A percentile compares a stretch with the other conserved stretches of the same genome.
phyloP scores from a whole-genome alignment of 2,797 vertebrate species.

The Chrosomus eos region DNA sequence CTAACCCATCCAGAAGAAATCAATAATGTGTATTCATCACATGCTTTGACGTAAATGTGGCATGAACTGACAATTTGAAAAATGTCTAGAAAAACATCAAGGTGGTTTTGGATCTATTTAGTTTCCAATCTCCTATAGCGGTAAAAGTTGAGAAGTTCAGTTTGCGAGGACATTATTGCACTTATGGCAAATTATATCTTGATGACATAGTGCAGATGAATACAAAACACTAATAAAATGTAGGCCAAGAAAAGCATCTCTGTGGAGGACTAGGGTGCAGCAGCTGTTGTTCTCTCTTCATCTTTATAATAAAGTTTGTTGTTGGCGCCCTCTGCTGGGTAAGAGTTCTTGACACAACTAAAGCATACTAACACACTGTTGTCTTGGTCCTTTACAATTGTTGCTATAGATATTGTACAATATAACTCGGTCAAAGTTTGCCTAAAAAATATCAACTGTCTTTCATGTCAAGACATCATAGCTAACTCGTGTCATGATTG shows the following conservation, averaged over 20 bases:
- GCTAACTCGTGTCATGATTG: not conserved
- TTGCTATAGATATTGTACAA: not conserved
- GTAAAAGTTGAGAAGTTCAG: constrained; percentile 24
- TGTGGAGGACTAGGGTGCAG: not conserved
- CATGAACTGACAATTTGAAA: not conserved
- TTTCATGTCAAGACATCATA: not conserved
- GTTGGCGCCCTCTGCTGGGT: constrained; percentile 43
- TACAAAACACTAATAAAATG: constrained; percentile 27
- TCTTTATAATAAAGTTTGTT: not conserved
- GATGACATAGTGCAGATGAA: constrained; percentile 44
- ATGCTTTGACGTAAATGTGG: not conserved
- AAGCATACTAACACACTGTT: too few species aligned
- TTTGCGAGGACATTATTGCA: constrained; percentile 26
- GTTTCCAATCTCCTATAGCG: constrained; percentile 2
- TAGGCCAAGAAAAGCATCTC: constrained; percentile 53
- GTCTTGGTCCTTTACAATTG: not conserved
- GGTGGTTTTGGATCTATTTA: not conserved
- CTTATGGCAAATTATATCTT: constrained; percentile 32
- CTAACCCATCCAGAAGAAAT: constrained; percentile 12
- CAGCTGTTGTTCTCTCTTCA: not conserved
- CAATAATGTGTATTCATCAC: constrained; percentile 4
- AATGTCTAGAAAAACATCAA: not conserved
- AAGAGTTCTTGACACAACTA: not conserved
- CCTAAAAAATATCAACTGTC: not conserved
- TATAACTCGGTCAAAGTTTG: not conserved